phyloP scores from a whole-genome alignment of 2,797 vertebrate genomes.

The Sebastes variabilis region DNA sequence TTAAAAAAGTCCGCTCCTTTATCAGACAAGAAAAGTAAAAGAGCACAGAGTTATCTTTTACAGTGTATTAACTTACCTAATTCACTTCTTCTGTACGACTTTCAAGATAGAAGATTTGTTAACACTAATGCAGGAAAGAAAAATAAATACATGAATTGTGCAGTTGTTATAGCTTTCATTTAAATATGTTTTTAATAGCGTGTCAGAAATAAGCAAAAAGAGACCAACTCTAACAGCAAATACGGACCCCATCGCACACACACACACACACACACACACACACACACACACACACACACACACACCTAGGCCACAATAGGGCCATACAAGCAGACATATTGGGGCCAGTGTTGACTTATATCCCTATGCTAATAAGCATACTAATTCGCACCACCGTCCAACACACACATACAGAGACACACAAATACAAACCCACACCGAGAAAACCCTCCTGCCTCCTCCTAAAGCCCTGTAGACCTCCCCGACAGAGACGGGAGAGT shows the following conservation, averaged over 20 bases:
- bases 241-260: neutral
- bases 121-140: neutral
- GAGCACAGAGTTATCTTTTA: neutral
- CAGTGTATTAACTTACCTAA: neutral
- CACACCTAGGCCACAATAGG: slow-evolving; percentile 55
- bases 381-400: slow-evolving; percentile 65
- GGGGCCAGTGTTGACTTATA: slow-evolving; percentile 86
- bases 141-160: neutral
- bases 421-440: slow-evolving; percentile 19
- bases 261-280: slow-evolving; percentile 15
- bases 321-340: slow-evolving; percentile 80
- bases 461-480: slow-evolving; percentile 61
- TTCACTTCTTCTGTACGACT: neutral
- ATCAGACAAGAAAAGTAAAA: neutral
- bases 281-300: slow-evolving; percentile 36
- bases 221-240: slow-evolving; percentile 6
- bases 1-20: neutral
- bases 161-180: neutral
- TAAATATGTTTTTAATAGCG: slow-evolving; percentile 6
- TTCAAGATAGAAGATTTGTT: neutral
- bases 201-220: slow-evolving; percentile 3
- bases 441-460: slow-evolving; percentile 29
- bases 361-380: slow-evolving; percentile 85
- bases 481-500: slow-evolving; percentile 36
- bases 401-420: slow-evolving; percentile 8